phyloP scores from a whole-genome alignment of 1,140 invertebrate genomes.

The Drosophila rufa region DNA sequence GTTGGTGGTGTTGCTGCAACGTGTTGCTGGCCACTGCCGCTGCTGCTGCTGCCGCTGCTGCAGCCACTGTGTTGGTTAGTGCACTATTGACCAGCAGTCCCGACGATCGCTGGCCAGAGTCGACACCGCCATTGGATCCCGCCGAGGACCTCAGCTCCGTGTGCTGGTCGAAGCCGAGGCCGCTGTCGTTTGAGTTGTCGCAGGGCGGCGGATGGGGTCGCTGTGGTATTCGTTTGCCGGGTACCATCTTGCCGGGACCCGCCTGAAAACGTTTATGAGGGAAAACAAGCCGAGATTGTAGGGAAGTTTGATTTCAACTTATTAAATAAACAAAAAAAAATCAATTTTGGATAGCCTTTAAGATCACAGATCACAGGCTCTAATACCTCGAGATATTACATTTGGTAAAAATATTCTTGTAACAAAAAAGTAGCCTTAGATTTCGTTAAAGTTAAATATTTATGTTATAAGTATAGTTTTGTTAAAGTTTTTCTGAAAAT shows the following conservation, averaged over 20 bases:
- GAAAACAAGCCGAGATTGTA: too few species aligned
- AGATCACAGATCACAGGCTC: too few species aligned
- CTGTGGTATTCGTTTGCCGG: constrained; percentile 85
- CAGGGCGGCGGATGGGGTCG: constrained; percentile 86
- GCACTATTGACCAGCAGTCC: constrained; percentile 59
- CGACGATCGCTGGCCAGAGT: constrained; percentile 24
- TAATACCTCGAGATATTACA: too few species aligned
- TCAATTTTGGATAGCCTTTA: too few species aligned
- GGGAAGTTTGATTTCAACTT: too few species aligned
- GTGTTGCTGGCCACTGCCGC: constrained; percentile 65
- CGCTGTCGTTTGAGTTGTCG: constrained; percentile 94
- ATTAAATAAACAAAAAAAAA: too few species aligned
- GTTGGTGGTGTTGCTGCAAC: constrained; percentile 67
- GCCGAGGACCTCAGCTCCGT: constrained; percentile 68
- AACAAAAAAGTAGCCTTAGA: too few species aligned
- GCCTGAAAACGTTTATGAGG: constrained; percentile 34
- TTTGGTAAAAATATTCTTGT: too few species aligned
- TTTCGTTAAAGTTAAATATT: neutral
- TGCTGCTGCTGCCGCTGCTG: constrained; percentile 62
- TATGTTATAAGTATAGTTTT: neutral
- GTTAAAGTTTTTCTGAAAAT: neutral
- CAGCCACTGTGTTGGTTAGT: constrained; percentile 60
- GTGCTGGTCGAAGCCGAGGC: constrained; percentile 90
- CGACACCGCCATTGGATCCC: constrained; percentile 18
- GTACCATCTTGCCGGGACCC: constrained; percentile 86